Percentiles rank a stretch among this genome's conserved stretches.
Evolutionary conservation across 2,113 vertebrate species (phyloP).

Genomic region (Trichomycterus rosablanca): DNA sequence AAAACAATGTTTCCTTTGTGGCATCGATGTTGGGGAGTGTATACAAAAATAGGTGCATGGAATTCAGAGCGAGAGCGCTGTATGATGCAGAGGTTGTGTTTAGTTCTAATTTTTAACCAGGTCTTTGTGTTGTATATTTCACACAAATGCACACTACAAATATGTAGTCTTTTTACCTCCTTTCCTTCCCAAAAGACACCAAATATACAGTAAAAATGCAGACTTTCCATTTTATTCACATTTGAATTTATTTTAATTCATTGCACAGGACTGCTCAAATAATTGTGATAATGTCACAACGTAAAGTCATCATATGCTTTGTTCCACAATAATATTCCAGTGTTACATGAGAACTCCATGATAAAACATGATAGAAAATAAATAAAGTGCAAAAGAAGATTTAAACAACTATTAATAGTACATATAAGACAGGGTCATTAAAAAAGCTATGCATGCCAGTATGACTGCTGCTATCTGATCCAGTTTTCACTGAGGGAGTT

Average conservation of each 20-base stretch:
- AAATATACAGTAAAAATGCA: no score
- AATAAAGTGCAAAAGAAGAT: slow-evolving; percentile 43
- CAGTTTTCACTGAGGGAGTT: slow-evolving; percentile 20
- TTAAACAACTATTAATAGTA: slow-evolving; percentile 30
- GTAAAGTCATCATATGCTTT: slow-evolving; percentile 24
- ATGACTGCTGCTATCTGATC: slow-evolving; percentile 24
- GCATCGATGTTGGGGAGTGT: no score
- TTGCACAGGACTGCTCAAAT: slow-evolving; percentile 54
- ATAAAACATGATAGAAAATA: slow-evolving; percentile 32
- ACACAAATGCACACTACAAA: no score
- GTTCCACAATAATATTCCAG: slow-evolving; percentile 38
- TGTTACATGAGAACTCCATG: slow-evolving; percentile 36
- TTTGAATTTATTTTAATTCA: slow-evolving; percentile 68
- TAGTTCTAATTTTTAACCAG: no score
- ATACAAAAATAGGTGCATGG: no score
- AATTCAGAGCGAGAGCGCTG: no score
- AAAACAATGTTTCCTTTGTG: no score
- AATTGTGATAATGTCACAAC: slow-evolving; percentile 44
- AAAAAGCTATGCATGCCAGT: slow-evolving; percentile 14
- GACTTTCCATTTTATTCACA: slow-evolving; percentile 71
- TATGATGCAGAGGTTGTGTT: no score
- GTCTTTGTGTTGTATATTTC: no score
- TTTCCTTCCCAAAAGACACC: no score
- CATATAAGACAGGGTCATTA: no score
- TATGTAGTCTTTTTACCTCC: no score